Conservation (phyloP, 2,888 invertebrate genomes). For the Dysmachus trigonus region DNA sequence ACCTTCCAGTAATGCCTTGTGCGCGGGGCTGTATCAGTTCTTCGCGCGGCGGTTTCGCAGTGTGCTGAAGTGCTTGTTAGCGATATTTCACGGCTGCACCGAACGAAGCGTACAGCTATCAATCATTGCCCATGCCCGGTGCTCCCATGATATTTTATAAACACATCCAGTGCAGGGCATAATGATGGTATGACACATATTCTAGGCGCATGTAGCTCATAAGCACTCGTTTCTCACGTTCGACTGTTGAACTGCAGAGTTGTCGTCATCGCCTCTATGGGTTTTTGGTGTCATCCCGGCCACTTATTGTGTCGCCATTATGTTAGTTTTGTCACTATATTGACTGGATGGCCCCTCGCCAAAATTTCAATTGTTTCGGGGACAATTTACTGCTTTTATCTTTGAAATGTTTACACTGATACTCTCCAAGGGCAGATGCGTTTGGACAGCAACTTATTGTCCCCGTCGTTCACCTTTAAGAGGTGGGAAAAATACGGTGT, state of each 20-base stretch:
- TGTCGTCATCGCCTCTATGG: not conserved
- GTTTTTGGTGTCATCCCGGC: not conserved
- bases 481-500: not conserved
- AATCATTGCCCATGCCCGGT: conserved; percentile 12
- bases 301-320: not conserved
- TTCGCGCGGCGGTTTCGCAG: not conserved
- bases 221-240: conserved; percentile 19
- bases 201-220: conserved; percentile 5
- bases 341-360: not conserved
- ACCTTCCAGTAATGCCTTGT: not conserved
- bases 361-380: not conserved
- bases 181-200: conserved; percentile 26
- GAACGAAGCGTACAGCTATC: not conserved
- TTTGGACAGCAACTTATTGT: not conserved
- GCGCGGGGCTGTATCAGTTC: not conserved
- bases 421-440: not conserved
- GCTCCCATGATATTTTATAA: not conserved
- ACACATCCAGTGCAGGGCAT: conserved; percentile 4
- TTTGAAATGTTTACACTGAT: not conserved
- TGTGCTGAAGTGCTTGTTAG: not conserved
- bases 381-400: not conserved
- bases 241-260: not conserved
- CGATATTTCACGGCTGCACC: not conserved
- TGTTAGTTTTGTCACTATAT: not conserved
- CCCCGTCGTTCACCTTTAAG: not conserved